Evolutionary conservation across 2,113 vertebrate species (phyloP).

Genomic region (Siniperca knerii): DNA sequence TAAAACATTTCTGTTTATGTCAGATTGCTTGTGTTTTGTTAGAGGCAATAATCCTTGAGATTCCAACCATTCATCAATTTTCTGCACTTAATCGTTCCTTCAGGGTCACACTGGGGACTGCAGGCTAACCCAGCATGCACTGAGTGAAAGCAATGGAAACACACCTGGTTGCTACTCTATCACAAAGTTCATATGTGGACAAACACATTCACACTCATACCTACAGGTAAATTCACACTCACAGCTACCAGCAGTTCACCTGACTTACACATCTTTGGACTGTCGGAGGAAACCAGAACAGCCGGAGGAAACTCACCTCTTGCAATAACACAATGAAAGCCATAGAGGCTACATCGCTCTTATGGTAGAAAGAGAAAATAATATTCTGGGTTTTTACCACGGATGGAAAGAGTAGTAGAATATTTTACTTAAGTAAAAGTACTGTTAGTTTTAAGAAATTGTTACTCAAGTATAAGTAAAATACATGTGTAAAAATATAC

Average conservation of each 20-base stretch:
- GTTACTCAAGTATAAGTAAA: too few species aligned
- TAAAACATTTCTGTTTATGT: neutral
- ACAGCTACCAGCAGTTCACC: neutral
- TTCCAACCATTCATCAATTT: neutral
- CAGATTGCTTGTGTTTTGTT: neutral
- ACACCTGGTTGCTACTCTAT: neutral
- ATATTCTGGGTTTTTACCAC: neutral
- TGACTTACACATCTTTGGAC: neutral
- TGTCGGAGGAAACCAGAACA: neutral
- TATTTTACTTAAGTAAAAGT: too few species aligned
- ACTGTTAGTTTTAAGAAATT: too few species aligned
- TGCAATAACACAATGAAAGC: neutral
- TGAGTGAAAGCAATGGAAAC: neutral
- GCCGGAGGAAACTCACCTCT: neutral
- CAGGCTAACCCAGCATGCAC: neutral
- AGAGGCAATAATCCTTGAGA: neutral
- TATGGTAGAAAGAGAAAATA: neutral
- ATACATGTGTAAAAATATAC: too few species aligned
- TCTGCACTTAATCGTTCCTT: slow-evolving; percentile 6
- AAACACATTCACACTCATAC: neutral
- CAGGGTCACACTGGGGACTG: neutral
- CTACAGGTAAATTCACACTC: neutral
- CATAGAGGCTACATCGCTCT: neutral
- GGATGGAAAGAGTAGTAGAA: too few species aligned
- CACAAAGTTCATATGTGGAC: neutral